Evolutionary conservation across 2,797 vertebrate genomes (phyloP).

Genomic region (Microctenopoma stevenorrisi): DNA sequence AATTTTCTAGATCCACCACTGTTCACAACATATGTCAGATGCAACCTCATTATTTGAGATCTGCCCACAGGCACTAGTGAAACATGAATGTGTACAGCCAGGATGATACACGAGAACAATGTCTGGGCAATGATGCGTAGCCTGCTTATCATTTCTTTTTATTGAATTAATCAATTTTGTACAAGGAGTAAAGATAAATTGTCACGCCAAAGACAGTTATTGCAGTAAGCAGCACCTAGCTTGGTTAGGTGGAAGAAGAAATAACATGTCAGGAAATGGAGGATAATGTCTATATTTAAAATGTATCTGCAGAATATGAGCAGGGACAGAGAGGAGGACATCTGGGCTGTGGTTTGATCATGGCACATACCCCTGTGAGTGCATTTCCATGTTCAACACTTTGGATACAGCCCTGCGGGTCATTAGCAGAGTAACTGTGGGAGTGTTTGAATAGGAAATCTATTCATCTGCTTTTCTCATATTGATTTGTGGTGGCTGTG

Average conservation of each 20-base stretch:
- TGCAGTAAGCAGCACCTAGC: conserved; percentile 49
- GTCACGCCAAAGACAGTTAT: conserved; percentile 50
- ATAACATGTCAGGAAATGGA: conserved; percentile 48
- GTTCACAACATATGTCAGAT: too few relatives aligned
- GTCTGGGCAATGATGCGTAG: too few relatives aligned
- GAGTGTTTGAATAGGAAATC: conserved; percentile 70
- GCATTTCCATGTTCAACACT: conserved; percentile 66
- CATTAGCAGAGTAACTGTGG: conserved; percentile 56
- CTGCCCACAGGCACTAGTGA: too few relatives aligned
- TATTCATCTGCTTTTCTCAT: conserved; percentile 68
- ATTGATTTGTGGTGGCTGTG: conserved; percentile 67
- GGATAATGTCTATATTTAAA: conserved; percentile 67
- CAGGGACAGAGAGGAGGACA: conserved; percentile 30
- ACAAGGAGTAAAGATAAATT: conserved; percentile 12
- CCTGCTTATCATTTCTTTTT: too few relatives aligned
- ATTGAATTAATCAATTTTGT: background rate
- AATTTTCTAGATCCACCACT: too few relatives aligned
- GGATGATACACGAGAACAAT: too few relatives aligned
- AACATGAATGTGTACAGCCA: too few relatives aligned
- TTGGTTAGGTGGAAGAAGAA: conserved; percentile 58
- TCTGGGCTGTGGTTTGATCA: conserved; percentile 61
- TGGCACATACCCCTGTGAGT: conserved; percentile 52
- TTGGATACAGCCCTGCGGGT: conserved; percentile 62
- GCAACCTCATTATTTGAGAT: too few relatives aligned
- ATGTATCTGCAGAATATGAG: conserved; percentile 61